A percentile compares a stretch with the other conserved stretches of the same genome.
Evolutionary conservation across 2,797 vertebrate species (phyloP).

Genomic region (Etheostoma perlongum): DNA sequence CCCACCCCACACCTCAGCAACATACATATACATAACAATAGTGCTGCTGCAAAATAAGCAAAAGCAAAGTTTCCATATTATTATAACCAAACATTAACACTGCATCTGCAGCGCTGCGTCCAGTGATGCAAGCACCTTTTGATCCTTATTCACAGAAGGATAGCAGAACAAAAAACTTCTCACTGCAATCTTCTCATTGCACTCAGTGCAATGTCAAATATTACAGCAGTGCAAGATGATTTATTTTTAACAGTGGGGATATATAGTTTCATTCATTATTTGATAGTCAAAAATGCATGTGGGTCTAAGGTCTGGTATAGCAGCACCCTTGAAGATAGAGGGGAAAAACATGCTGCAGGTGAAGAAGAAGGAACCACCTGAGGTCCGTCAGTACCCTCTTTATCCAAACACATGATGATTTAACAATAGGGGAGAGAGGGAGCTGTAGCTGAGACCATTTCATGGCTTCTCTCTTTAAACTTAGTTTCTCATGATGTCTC

Average conservation of each 20-base stretch:
- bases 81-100: neutral
- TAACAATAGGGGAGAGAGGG: neutral
- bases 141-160: conserved; percentile 21
- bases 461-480: neutral
- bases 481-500: conserved; percentile 17
- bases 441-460: conserved; percentile 7
- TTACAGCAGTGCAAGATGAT: neutral
- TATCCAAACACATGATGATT: neutral
- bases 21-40: neutral
- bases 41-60: conserved; percentile 9
- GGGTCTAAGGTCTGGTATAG: neutral
- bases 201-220: neutral
- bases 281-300: conserved; percentile 8
- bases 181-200: too few species aligned
- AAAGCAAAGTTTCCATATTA: neutral
- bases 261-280: conserved; percentile 2
- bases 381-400: neutral
- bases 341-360: neutral
- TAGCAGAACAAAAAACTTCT: neutral
- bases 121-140: neutral
- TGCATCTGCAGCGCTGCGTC: conserved; percentile 7
- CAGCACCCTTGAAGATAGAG: neutral
- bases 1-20: neutral
- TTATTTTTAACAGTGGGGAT: neutral
- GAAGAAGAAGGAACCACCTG: neutral